Base-by-base conservation (phyloP, 2,888 invertebrate genomes). In the Biston betularia region DNA sequence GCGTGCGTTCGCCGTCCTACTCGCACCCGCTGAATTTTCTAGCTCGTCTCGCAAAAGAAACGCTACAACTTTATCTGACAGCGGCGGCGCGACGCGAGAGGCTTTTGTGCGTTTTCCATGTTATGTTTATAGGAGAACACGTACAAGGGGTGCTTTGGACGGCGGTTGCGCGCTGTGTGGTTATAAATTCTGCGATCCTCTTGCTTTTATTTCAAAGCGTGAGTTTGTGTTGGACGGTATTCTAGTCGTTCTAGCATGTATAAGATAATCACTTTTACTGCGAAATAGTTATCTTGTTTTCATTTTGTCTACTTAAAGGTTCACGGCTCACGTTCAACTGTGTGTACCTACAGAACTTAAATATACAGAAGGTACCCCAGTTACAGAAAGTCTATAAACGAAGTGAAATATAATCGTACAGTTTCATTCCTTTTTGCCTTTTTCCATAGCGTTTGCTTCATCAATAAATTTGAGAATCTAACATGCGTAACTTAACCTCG, bases 81-180 rank as follows among this genome's bases (percentile, higher is more conserved):
- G 89, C 91, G 88, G 86, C 91, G 88, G 86, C 86, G 89, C 89
- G 88, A 84, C 88, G 89, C 90, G 88, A 88, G 92, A 92, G 92
- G 92, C 92, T 92, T 92, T 93, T 92, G 92, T 93, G 91, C 92
- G 90, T 93, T 93, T 91, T 90, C 91, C 90, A 91, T 92, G 92
- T 92, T 91, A 93, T 93, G 92, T 90, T 90, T 92, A 92, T 92
- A 93, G 90, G 83, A 87, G 87, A 88, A 87, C 92, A 90, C 90
- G 93, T 90, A 90, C 89, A 87, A 87, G 90, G 89, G 90, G 87
- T 87, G 89, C 90, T 92, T 91, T 91, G 89, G 91, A 84, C 86
- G 88, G 79, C 85, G 82, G 86, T 87, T 86, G 89, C 87, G 86
- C 83, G 78, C 80, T 81, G 79, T 80, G 79, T 80, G 78, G 82